Base-by-base conservation (phyloP, 1,140 invertebrate genomes). In the Leptinotarsa lineolata region DNA sequence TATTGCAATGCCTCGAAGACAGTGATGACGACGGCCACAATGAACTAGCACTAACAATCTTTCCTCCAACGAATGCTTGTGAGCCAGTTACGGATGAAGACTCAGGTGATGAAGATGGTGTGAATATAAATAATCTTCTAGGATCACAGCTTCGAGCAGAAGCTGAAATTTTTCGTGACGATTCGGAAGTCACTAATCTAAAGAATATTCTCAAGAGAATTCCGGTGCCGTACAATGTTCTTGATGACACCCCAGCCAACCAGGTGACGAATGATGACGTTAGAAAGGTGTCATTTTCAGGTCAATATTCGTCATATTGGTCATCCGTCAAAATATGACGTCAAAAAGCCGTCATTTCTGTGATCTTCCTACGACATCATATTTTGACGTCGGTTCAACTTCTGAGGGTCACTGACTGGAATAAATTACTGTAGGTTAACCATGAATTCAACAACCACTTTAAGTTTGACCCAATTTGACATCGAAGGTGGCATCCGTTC, bases 71-170 rank as follows among this genome's bases (percentile, higher is more conserved):
- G 44, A 78, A 76, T 70, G 69, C 65, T 2, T 71, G 72, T 70
- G 69, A 78, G 6, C n/a, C 58, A 21, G 21, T 68, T 64, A 78
- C 74, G 5, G 74, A 78, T 70, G 74, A 78, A 58, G 68, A 78
- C 70, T 78, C 74, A 44, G 76, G 72, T n/a, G 74, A 76, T 16
- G 74, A 78, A 48, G 21, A 77, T 70, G 2, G 21, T 30, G 74
- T 78, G 45, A 66, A 21, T 45, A 58, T 70, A 8, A 69, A 78
- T 60, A 77, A 77, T 69, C 63, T 78, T 30, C 72, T 74, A 48
- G 72, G 68, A 46, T 30, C 39, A n/a, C 74, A 76, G 46, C 24
- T 76, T n/a, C 8, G 65, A 46, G 64, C 24, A 20, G 64, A 76
- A 45, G 72, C 61, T 15, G 61, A 61, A 61, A 6, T 46, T 13